Base-by-base conservation (phyloP, 2,888 invertebrate species). In the Tetheella fluctuosa region DNA sequence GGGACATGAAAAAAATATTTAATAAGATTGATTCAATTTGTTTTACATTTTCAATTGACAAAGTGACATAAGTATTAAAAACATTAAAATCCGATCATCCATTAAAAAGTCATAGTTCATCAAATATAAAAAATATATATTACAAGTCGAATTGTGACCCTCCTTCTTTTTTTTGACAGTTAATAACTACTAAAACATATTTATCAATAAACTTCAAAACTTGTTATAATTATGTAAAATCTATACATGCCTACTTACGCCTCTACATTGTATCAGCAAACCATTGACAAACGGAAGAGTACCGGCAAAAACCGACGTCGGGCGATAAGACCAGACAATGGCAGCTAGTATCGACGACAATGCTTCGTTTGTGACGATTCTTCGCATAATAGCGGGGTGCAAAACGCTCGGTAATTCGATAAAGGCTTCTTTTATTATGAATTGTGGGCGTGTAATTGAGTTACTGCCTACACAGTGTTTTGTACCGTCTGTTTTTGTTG, bases 291-390 rank as follows among this genome's bases (percentile, higher is more conserved):
- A 81, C 89, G 88, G 88, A 90, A 88, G 88, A 90, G 88, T 86
- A 81, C 80, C 84, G 78, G 88, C 90, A 90, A 91, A 91, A 91
- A 90, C 88, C 90, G 85, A 88, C 83, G 89, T 76, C 74, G 81
- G 71, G 82, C 88, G 92, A 92, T 91, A 91, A 90, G 89, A 85
- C 69, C 88, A 89, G 88, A 91, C 92, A 92, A 91, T 90, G 84
- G 84, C 76, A 83, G 80, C 89, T 88, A 90, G 91, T 91, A 91
- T 89, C 84, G 85, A 79, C 81, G 76, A 92, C 92, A 92, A 92
- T 91, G 89, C 80, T 91, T 92, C 92, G 91, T 92, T 92, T 92
- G 91, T 91, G 91, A 86, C 88, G 83, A 90, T 90, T 91, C 92
- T 91, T 90, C 89, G 85, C 90, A 90, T 87, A 90, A 90, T 90